Percentiles rank a stretch among this genome's conserved stretches.
Conservation (phyloP, 2,797 vertebrate genomes). For the Alca torda region DNA sequence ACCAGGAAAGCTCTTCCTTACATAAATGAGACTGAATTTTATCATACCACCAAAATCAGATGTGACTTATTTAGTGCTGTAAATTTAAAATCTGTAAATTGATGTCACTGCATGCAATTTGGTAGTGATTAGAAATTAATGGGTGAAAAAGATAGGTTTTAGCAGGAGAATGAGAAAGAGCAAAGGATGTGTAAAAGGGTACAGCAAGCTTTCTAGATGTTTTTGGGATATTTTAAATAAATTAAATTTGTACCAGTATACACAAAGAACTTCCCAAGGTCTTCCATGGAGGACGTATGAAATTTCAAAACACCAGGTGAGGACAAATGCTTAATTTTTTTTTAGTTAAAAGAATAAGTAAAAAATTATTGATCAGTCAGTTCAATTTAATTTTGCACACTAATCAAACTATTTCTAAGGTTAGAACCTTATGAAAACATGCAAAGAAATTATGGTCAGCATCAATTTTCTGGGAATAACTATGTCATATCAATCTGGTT, state of each 20-base stretch:
- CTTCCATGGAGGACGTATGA: background rate
- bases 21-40: background rate
- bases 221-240: background rate
- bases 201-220: background rate
- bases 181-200: background rate
- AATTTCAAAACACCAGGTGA: background rate
- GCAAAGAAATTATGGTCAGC: background rate
- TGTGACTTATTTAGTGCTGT: background rate
- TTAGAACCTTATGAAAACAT: background rate
- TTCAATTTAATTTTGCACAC: background rate
- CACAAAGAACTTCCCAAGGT: background rate
- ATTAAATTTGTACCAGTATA: background rate
- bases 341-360: background rate
- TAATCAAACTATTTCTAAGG: background rate
- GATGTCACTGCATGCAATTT: background rate
- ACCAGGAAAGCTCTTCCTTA: background rate
- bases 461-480: background rate
- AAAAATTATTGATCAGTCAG: background rate
- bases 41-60: background rate
- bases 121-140: background rate
- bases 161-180: background rate
- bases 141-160: background rate
- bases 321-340: background rate
- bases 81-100: background rate
- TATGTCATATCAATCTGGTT: background rate